A percentile compares a stretch with the other conserved stretches of the same genome.
Evolutionary conservation across 2,797 vertebrate species (phyloP).

Genomic region (Hephaestus fuliginosus): DNA sequence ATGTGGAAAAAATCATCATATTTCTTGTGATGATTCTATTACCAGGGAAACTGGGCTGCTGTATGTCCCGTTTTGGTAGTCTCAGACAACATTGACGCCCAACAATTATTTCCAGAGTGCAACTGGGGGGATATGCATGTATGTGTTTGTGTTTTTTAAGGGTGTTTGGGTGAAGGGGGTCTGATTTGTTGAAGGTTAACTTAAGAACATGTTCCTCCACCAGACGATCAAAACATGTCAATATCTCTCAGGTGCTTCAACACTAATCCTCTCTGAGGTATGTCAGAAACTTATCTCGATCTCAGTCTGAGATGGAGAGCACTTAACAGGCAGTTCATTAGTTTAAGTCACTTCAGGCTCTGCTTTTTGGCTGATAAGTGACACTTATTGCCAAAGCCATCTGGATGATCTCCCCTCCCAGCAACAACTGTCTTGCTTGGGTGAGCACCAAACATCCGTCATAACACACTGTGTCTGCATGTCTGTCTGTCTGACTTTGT

Average conservation of each 20-base stretch:
- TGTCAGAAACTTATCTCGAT: conserved; percentile 74
- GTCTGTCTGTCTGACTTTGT: conserved; percentile 58
- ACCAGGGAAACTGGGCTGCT: conserved; percentile 56
- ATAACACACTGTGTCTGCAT: conserved; percentile 62
- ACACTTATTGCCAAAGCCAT: conserved; percentile 82
- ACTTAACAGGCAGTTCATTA: conserved; percentile 84
- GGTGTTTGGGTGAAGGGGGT: neutral
- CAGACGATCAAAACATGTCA: conserved; percentile 77
- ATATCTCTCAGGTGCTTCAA: conserved; percentile 72
- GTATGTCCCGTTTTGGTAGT: conserved; percentile 43
- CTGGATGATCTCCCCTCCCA: conserved; percentile 77
- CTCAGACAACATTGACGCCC: conserved; percentile 31
- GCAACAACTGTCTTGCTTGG: conserved; percentile 74
- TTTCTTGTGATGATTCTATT: conserved; percentile 73
- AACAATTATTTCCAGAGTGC: conserved; percentile 38
- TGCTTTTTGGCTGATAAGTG: conserved; percentile 82
- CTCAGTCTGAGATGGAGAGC: conserved; percentile 68
- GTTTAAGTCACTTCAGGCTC: conserved; percentile 82
- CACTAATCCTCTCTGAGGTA: conserved; percentile 75
- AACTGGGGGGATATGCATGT: conserved; percentile 19
- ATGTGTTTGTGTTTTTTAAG: conserved; percentile 31
- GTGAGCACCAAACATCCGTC: conserved; percentile 79
- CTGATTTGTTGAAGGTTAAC: conserved; percentile 72
- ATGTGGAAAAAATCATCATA: conserved; percentile 85
- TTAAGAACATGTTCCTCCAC: conserved; percentile 63